Percentiles rank a stretch among this genome's conserved stretches.
Conservation (phyloP, 2,888 invertebrate species). For the Nemotelus pantherinus region DNA sequence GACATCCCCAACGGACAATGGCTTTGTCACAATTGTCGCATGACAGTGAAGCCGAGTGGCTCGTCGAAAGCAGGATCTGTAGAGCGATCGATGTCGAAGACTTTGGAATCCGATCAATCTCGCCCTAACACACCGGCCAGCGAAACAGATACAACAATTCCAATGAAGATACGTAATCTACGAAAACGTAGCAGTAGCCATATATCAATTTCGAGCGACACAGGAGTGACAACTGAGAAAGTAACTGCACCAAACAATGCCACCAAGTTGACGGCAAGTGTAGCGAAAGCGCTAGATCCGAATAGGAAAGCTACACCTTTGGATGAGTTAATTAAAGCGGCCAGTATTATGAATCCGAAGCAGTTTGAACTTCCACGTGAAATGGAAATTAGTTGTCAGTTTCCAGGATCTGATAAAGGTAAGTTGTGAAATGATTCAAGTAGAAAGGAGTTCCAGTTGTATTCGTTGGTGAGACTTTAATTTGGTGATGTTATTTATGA, state of each 20-base stretch:
- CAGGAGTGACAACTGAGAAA: constrained; percentile 54
- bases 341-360: constrained; percentile 84
- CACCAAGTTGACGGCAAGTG: constrained; percentile 58
- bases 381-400: constrained; percentile 77
- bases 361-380: constrained; percentile 90
- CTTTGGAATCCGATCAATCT: constrained; percentile 62
- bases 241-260: background rate
- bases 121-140: constrained; percentile 60
- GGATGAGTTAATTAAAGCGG: constrained; percentile 82
- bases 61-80: constrained; percentile 65
- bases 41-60: constrained; percentile 57
- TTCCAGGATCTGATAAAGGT: constrained; percentile 86
- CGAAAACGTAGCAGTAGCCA: constrained; percentile 62
- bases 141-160: constrained; percentile 58
- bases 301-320: constrained; percentile 71
- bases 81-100: constrained; percentile 62
- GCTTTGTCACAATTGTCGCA: constrained; percentile 85
- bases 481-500: too few species aligned
- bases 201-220: constrained; percentile 59
- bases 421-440: constrained; percentile 53
- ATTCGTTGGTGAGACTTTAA: too few species aligned
- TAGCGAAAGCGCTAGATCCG: constrained; percentile 61
- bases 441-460: too few species aligned
- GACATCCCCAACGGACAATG: constrained; percentile 92
- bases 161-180: constrained; percentile 64